Base-by-base conservation (phyloP, 2,888 invertebrate species). In the Oxyscelio sp. region DNA sequence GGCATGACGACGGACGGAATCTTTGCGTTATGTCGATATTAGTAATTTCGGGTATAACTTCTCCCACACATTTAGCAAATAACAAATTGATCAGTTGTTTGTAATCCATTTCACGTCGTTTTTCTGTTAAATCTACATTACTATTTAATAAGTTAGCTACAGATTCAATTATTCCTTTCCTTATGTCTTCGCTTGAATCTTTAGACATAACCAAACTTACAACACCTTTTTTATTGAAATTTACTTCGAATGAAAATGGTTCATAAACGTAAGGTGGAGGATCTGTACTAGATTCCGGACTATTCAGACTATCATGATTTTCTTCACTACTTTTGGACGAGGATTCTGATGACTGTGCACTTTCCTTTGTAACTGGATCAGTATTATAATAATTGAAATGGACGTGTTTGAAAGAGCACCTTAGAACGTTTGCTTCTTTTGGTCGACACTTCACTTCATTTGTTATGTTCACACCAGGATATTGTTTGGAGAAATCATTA, bases 11-110 rank as follows among this genome's bases (percentile, higher is more conserved):
- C 59, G 70, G 50, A 34, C 54, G 66, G 38, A 75, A 79, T 79
- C 82, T 73, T 74, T 68, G 31, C 45, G 70, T 70, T 74, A 66
- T 77, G 45, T 54, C 71, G 70, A 85, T 87, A 85, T 86, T 75
- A 81, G 83, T 85, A 85, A 88, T 83, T 81, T 70, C 79, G 73
- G 91, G 92, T n/a, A n/a, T n/a, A n/a, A n/a, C n/a, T n/a, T n/a
- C n/a, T n/a, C n/a, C 21, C 48, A 22, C 21, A 8, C 40, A 40
- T 40, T 40, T 40, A n/a, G 3, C 40, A 13, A 6, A 6, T 3
- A 40, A 5, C 0, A 40, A 40, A n/a, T 40, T 40, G 1, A 40
- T n/a, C 48, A 19, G 3, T 21, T 21, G 19, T 19, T 48, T 22
- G 13, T 40, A 3, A 2, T 3, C 2, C 8, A 40, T n/a, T 3